A percentile compares a stretch with the other conserved stretches of the same genome.
These are phyloP conservation scores for Ptyas mucosa DNA, from an alignment of 2,113 vertebrate species.

Conservation along the genomic window DNA sequence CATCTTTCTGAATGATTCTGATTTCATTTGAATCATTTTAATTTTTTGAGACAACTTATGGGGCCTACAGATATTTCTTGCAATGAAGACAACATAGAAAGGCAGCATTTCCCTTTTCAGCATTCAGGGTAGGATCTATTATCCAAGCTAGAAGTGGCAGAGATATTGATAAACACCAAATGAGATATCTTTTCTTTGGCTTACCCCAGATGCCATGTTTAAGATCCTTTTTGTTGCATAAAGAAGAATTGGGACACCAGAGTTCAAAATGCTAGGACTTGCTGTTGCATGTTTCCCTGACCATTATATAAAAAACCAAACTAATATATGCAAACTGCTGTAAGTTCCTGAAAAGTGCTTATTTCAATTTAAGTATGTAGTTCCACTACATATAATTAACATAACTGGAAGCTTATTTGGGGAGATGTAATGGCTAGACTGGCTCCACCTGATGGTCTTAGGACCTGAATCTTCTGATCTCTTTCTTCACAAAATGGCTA, in stretches of 20 bases:
- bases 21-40: neutral
- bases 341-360: neutral
- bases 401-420: neutral
- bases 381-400: neutral
- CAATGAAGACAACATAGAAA: neutral
- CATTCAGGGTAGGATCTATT: neutral
- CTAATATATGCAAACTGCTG: neutral
- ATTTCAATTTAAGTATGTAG: neutral
- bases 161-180: neutral
- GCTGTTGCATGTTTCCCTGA: neutral
- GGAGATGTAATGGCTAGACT: neutral
- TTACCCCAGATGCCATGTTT: neutral
- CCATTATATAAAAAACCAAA: neutral
- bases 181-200: neutral
- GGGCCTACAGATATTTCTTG: neutral
- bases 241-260: neutral
- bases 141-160: neutral
- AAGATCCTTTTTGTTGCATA: neutral
- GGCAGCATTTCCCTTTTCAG: neutral
- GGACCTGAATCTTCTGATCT: neutral
- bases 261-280: too few relatives aligned
- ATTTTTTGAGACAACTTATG: neutral
- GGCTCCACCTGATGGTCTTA: neutral
- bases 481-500: neutral
- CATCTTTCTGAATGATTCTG: neutral